These are phyloP conservation scores for Chironomus riparius DNA, from an alignment of 2,888 invertebrate species.

Conservation along the genomic window DNA sequence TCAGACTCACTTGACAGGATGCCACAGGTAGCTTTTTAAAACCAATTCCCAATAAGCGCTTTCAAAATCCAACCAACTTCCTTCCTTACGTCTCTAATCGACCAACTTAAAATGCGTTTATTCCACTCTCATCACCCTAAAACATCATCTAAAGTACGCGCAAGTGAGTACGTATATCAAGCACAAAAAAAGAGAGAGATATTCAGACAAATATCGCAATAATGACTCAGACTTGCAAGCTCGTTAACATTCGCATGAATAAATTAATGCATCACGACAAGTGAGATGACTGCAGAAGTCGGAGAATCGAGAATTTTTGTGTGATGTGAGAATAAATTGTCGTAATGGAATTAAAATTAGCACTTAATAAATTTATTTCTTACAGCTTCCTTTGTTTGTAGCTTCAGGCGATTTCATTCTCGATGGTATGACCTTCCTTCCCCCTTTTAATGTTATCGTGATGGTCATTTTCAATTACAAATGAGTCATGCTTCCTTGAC, in stretches of 20 bases:
- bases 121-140: neutral
- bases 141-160: neutral
- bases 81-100: no score
- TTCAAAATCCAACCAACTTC: no score
- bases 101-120: no score
- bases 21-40: no score
- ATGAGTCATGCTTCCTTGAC: conserved; percentile 5
- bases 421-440: no score
- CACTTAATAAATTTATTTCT: conserved; percentile 3
- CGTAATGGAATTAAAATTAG: conserved; percentile 20
- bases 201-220: neutral
- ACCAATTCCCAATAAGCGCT: no score
- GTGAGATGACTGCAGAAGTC: neutral
- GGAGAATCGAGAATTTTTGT: neutral
- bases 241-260: conserved; percentile 22
- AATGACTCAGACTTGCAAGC: conserved; percentile 13
- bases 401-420: neutral
- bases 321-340: neutral
- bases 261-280: conserved; percentile 20
- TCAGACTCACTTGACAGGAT: no score
- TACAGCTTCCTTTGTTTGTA: neutral
- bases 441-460: neutral
- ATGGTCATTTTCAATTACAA: conserved; percentile 20
- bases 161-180: neutral
- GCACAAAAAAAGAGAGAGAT: neutral